Base-by-base conservation (phyloP, 2,888 invertebrate species). In the Latrodectus elegans region DNA sequence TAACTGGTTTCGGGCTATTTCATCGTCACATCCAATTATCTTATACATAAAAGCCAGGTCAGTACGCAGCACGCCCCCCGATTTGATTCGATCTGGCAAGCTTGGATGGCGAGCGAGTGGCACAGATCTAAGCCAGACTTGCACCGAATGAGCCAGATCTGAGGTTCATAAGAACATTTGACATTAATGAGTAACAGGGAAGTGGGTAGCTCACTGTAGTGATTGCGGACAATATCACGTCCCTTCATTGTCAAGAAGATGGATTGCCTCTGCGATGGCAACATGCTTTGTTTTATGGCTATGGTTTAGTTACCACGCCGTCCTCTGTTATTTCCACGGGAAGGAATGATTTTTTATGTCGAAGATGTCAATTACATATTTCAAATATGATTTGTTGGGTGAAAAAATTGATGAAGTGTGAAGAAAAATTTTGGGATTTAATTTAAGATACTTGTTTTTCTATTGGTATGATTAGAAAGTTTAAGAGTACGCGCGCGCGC, bases 131-230 rank as follows among this genome's bases (percentile, higher is more conserved):
- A 77, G 17, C 51, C 14, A 14, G 14, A 53, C 53, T 26, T 77
- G 67, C 68, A 68, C 67, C 17, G 53, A 77, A 65, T 72, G 80
- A 72, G 72, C 64, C 22, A 51, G 64, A 26, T 80, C 72, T 71
- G 64, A 70, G 38, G 64, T 75, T 70, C 60, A 68, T 82, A 82
- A 82, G 70, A 82, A 76, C 74, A 70, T 64, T n/a, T 75, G 76
- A 76, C 75, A 71, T 75, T 83, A 75, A 76, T 76, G 53, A 64
- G 70, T 64, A 64, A 70, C 76, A 71, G n/a, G 76, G 64, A 17
- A 68, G 53, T 38, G 71, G 76, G 76, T 22, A 55, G 65, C 38
- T 38, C 1, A 3, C 38, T 55, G 70, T 70, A 75, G 64, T 67
- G 83, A 83, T 83, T 83, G 76, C 64, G 71, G 81, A 67, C 71